Percentiles rank a stretch among this genome's conserved stretches.
phyloP scores from a whole-genome alignment of 1,140 invertebrate species.

The Akabosia matsudoensis region DNA sequence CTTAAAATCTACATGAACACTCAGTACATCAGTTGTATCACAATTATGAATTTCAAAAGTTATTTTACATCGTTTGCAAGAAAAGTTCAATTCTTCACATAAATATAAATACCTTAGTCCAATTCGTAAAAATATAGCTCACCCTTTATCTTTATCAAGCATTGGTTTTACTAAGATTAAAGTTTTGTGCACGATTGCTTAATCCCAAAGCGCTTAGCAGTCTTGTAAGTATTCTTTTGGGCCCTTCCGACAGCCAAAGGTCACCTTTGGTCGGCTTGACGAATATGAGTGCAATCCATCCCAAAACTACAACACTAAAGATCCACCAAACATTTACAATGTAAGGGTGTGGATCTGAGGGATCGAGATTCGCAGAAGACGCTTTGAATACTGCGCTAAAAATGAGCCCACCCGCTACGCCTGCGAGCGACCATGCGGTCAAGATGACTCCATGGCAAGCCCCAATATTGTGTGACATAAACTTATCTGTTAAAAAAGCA shows the following conservation, averaged over 20 bases:
- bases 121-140: neutral
- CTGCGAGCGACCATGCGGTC: conserved; percentile 14
- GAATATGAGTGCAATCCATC: conserved; percentile 17
- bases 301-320: conserved; percentile 9
- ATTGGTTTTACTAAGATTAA: neutral
- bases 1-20: no score
- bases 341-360: conserved; percentile 15
- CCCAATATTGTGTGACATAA: neutral
- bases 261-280: conserved; percentile 9
- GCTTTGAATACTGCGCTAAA: conserved; percentile 16
- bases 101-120: neutral
- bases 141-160: neutral
- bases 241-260: neutral
- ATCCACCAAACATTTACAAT: conserved; percentile 24
- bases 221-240: neutral
- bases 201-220: neutral
- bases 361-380: neutral
- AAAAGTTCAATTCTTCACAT: no score
- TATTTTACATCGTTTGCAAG: no score
- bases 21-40: no score
- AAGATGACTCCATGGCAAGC: conserved; percentile 14
- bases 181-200: conserved; percentile 1
- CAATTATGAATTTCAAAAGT: no score
- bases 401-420: conserved; percentile 4
- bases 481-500: conserved; percentile 12